phyloP scores from a whole-genome alignment of 2,888 invertebrate species.

The Xestia c-nigrum region DNA sequence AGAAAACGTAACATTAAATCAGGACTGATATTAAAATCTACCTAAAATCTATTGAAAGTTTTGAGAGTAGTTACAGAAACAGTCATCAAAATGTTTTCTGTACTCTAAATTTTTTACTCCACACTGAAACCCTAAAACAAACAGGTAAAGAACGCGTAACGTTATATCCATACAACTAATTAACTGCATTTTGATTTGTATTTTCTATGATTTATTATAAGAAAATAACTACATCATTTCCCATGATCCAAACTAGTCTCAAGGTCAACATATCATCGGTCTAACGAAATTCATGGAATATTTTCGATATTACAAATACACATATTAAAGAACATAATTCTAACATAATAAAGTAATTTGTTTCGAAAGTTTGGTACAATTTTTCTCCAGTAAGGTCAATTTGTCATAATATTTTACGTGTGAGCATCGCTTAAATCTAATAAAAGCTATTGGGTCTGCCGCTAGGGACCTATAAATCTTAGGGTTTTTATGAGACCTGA shows the following conservation, averaged over 20 bases:
- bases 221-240: not conserved
- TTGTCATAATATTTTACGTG: conserved; percentile 72
- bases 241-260: not conserved
- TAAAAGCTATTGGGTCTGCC: conserved; percentile 69
- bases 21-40: no score
- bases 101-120: not conserved
- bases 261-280: not conserved
- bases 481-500: conserved; percentile 69
- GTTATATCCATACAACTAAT: not conserved
- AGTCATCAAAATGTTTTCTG: not conserved
- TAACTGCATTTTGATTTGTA: not conserved
- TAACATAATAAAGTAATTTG: conserved; percentile 24
- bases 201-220: not conserved
- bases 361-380: conserved; percentile 21
- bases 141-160: not conserved
- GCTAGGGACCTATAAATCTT: conserved; percentile 74
- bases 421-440: conserved; percentile 68
- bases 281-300: no score
- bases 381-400: conserved; percentile 56
- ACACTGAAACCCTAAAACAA: not conserved
- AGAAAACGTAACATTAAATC: no score
- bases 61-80: no score
- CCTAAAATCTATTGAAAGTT: no score
- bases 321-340: not conserved
- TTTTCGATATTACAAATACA: not conserved